Evolutionary conservation across 1,140 invertebrate genomes (phyloP), one percentile per base, ranked within the genome.

Genomic region (Plectrocnemia conspersa): DNA sequence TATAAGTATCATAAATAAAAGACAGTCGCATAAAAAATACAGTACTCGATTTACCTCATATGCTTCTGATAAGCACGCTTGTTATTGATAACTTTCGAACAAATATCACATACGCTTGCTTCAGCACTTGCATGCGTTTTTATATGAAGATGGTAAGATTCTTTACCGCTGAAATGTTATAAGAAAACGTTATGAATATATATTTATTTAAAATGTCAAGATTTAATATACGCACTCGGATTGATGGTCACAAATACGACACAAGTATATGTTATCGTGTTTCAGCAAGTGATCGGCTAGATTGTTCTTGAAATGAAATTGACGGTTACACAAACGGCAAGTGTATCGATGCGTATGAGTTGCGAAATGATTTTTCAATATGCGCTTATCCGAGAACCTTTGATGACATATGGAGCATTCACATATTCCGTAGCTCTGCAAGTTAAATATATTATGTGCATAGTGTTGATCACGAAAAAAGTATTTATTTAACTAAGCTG

Each of bases 21-120:
- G 7, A 38, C 6, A 9, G 35, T 38, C 6, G 35, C 6, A 38
- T 9, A 9, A 2, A 41, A 16, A 15, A 15, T 41, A 41, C n/a
- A 15, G 38, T 18, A 18, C 16, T 10, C 7, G 7, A 16, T n/a
- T 18, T n/a, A 45, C 42, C 46, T 48, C 7, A 35, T 21, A 19
- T 48, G 46, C 6, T 35, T 32, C 22, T 32, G 29, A 11, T 35
- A 48, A 19, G 33, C 46, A n/a, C 36, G 46, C 36, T 48, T 48
- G 46, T 19, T 48, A 13, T 48, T 48, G 9, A 48, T 21, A 33
- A 48, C 21, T 48, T 48, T 48, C 9, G 46, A 32, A 35, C 46
- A 48, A 10, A 18, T 33, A 5, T 27, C 11, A 21, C 46, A 48
- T 22, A 23, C 36, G 46, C 19, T 35, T 10, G 29, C 21, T 19